Evolutionary conservation across 2,797 vertebrate species (phyloP), one percentile per base, ranked within the genome.

Genomic region (Glossophaga mutica): DNA sequence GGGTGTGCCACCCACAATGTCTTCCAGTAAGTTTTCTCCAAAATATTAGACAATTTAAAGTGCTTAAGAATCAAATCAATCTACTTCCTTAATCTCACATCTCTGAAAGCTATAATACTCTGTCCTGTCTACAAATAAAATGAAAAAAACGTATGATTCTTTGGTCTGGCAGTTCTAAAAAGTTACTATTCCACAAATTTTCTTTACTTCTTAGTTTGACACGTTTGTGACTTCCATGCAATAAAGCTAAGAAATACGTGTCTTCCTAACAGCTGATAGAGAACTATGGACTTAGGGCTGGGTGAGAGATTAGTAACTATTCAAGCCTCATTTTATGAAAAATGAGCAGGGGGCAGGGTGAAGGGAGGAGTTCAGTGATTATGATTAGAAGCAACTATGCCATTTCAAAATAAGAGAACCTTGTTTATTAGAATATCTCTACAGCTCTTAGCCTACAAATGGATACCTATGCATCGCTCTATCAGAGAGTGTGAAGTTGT

Each of bases 191-290:
- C 44, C 46, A 92, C 62, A 95, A 82, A 59, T 90, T 77, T 95
- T 50, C 57, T 84, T 96, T 68, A 65, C 34, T 85, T 73, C 62
- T 34, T 87, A 48, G 34, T 90, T 50, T 90, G 26, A 85, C 18
- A 88, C 48, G 34, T 87, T 82, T 95, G 57, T 95, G 52, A 77
- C 52, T 87, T 97, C 87, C 57, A 94, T 59, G 71, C 50, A 95
- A 32, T 39, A 78, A 70, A 24, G 11, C 70, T 90, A 89, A 76
- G 77, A 93, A 95, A 90, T 29, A 42, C 29, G 29, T 82, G 46
- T 91, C 39, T 87, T 95, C 29, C n/a, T 96, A 73, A 85, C 7
- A 68, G 46, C 0, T 79, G 57, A 86, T 59, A 74, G 0, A 89
- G 52, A 95, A 73, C 76, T 88, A 86, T 21, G 42, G 74, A 46